Conservation (phyloP, 2,113 vertebrate genomes). For the Coryphaenoides rupestris region DNA sequence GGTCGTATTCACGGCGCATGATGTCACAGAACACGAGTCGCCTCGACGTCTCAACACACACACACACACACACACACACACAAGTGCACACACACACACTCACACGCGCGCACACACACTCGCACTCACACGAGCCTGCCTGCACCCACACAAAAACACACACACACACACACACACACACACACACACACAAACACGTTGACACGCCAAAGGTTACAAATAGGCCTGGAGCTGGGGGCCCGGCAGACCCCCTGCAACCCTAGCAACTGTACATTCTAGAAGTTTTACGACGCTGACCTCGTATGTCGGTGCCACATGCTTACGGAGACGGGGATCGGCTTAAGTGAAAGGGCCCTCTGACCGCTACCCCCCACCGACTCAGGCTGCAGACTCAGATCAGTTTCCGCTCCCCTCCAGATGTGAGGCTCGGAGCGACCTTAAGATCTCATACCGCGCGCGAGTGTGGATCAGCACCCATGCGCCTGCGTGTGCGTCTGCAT, state of each 20-base stretch:
- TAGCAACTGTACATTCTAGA: slow-evolving; percentile 65
- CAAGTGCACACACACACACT: slow-evolving; percentile 34
- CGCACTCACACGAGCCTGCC: too few relatives aligned
- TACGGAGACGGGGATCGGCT: slow-evolving; percentile 50
- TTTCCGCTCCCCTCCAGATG: slow-evolving; percentile 70
- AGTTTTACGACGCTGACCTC: slow-evolving; percentile 68
- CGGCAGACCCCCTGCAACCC: slow-evolving; percentile 37
- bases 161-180: slow-evolving; percentile 29
- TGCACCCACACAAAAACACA: not conserved
- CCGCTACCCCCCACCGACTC: slow-evolving; percentile 36
- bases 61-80: not conserved
- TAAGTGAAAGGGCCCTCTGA: slow-evolving; percentile 60
- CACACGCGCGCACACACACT: slow-evolving; percentile 29
- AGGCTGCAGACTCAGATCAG: slow-evolving; percentile 53
- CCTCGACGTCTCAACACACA: not conserved
- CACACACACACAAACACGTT: slow-evolving; percentile 37
- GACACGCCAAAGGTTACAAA: slow-evolving; percentile 46
- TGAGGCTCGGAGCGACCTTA: slow-evolving; percentile 35
- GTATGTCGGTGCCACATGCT: slow-evolving; percentile 55
- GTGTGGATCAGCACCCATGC: slow-evolving; percentile 11
- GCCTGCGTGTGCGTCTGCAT: slow-evolving; percentile 28
- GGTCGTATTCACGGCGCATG: not conserved
- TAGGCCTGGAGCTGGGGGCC: slow-evolving; percentile 24
- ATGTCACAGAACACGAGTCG: slow-evolving; percentile 6
- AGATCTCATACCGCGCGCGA: not conserved